Percentiles rank a stretch among this genome's conserved stretches.
Evolutionary conservation across 1,140 invertebrate genomes (phyloP).

Genomic region (Manduca sexta): DNA sequence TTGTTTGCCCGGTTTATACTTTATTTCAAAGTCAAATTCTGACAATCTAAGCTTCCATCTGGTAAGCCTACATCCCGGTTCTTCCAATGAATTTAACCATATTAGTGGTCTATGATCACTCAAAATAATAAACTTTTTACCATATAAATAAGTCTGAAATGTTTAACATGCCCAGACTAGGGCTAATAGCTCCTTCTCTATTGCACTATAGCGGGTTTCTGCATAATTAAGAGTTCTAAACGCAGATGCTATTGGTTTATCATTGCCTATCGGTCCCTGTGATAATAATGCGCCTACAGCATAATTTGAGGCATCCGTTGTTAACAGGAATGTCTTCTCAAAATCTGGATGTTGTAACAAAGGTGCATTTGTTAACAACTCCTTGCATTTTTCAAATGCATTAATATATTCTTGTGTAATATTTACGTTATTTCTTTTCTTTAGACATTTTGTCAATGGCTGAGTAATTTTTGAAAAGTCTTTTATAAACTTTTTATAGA

Average conservation of each 20-base stretch:
- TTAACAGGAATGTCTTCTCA: background rate
- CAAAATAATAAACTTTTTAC: background rate
- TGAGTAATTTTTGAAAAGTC: background rate
- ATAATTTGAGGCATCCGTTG: background rate
- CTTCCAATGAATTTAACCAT: constrained; percentile 23
- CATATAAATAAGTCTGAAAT: constrained; percentile 1
- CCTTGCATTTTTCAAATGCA: background rate
- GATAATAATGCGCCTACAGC: constrained; percentile 1
- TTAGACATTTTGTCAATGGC: constrained; percentile 12
- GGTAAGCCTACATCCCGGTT: constrained; percentile 8
- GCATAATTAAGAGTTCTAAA: background rate
- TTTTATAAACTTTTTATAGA: background rate
- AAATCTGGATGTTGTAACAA: constrained; percentile 2
- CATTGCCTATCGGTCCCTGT: background rate
- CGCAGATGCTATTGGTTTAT: background rate
- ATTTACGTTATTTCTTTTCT: background rate
- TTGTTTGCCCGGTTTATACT: constrained; percentile 11
- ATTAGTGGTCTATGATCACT: constrained; percentile 12
- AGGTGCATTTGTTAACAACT: background rate
- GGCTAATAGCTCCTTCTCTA: background rate
- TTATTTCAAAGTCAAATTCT: constrained; percentile 11
- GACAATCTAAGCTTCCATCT: constrained; percentile 8
- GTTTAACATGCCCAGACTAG: constrained; percentile 1
- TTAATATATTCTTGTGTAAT: background rate
- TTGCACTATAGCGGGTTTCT: background rate